Base-by-base conservation (phyloP, 2,113 vertebrate genomes). In the Alces alces region DNA sequence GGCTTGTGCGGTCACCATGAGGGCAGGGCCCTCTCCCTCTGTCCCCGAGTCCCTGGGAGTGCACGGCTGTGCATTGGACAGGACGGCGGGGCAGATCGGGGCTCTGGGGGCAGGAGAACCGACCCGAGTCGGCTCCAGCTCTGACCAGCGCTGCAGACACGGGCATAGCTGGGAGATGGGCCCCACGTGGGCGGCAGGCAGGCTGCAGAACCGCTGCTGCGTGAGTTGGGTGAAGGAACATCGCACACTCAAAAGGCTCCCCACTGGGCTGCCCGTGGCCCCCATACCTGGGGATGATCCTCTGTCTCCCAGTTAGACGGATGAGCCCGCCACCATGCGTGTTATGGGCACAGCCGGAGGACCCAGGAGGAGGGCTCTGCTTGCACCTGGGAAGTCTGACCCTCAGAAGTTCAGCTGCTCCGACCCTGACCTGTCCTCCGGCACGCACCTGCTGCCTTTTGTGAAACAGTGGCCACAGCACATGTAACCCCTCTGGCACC, bases 131-230 rank as follows among this genome's bases (percentile, higher is more conserved):
- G 3, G 80, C 66, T 36, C 43, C 78, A 50, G 23, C 21, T 5
- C 43, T 4, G 27, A 39, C 39, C 17, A 5, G 36, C 5, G 6
- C 12, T 7, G 55, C 5, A 1, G 47, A 25, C 17, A 11, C 0
- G 15, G 57, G 64, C 28, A 50, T 1, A 5, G 23, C 86, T 64
- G 36, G 66, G 23, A 54, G 39, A 6, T 28, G 17, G 78, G 36
- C 30, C 13, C 11, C 8, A n/a, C 0, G 1, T 1, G 33, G 27
- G 19, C 4, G 13, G 57, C 7, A 0, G 10, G 60, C 50, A n/a
- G 30, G 93, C 47, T 85, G 39, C 33, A 7, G n/a, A 70, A 39
- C 70, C 9, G 23, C 36, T 19, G 70, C 36, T 15, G 2, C 7
- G 3, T 50, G 28, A 13, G 3, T 6, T 47, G 50, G 57, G 54